Base-by-base conservation (phyloP, 1,140 invertebrate species). In the Gonioctena quinquepunctata region DNA sequence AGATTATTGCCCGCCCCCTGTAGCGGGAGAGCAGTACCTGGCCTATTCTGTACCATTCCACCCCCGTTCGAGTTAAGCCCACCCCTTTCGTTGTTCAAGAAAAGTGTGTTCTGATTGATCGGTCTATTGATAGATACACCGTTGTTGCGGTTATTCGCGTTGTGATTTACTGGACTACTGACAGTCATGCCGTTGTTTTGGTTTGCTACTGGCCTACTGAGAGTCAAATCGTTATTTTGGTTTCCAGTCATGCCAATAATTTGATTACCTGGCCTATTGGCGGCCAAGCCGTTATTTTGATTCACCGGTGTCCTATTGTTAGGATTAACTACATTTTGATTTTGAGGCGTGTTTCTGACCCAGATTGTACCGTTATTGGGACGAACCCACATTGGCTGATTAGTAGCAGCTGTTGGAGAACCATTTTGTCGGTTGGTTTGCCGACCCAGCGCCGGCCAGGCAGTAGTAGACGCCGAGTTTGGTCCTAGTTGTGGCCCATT, bases 361-460 rank as follows among this genome's bases (percentile, higher is more conserved):
- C 72, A 73, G 28, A 54, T 71, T 42, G 26, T 68, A 48, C 75
- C 70, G 68, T 65, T 69, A 69, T 62, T 67, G 8, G 67, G 66
- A 69, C 25, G 72, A 28, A 66, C 61, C 61, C 67, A 69, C 48
- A 19, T 49, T 63, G 61, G 71, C 23, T 52, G 13, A 11, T 68
- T 59, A 22, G 23, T 62, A 5, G 19, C 18, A 49, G 22, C 63
- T 6, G 60, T 16, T 21, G 11, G 26, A 2, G 11, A 28, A 42
- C 16, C 50, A 49, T 63, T 60, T 8, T 68, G 57, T 52, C 22
- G 57, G 26, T 28, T 65, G 60, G 11, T 49, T 19, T 54, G 50
- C 7, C 60, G 69, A 22, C 75, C 71, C 52, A 77, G 68, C 33
- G 66, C 26, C 13, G 76, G 76, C 76, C 76, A 75, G 8, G 73